Base-by-base conservation (phyloP, 2,797 vertebrate species). In the Aulostomus chinensis region DNA sequence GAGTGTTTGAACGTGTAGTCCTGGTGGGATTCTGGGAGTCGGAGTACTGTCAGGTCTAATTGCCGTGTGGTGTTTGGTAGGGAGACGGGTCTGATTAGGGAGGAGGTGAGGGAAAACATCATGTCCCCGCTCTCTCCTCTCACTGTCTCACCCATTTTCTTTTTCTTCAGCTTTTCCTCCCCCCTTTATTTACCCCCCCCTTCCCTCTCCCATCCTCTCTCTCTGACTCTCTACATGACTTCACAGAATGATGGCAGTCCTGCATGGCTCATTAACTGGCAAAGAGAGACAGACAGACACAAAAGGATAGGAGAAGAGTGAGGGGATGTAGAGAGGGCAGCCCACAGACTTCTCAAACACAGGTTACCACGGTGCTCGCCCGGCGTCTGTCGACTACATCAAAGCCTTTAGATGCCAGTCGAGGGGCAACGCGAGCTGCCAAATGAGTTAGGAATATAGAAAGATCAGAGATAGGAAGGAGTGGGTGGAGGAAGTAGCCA, bases 21-120 rank as follows among this genome's bases (percentile, higher is more conserved):
- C 89, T 92, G 90, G 75, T 41, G 77, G 86, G 87, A 83, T 84
- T 81, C 70, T 69, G 68, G 76, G 67, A 83, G 73, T 74, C 90
- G 88, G 92, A 93, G 93, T 92, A 90, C 92, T 94, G 94, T 94
- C 93, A 92, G 89, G 85, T 94, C 92, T 95, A 94, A 95, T 95
- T 95, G 92, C 91, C 78, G 90, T 87, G 92, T 90, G 89, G 91
- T 91, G 93, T 93, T 93, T 88, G 91, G 89, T 90, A 89, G 91
- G 88, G 85, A 92, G 92, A 94, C 89, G 88, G 92, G 91, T 89
- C 93, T 93, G 94, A 93, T 95, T 94, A 94, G 90, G 88, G 90
- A 85, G 88, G 92, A 93, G 93, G 92, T 93, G 91, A 93, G 89
- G 91, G 93, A 93, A 93, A 94, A 90, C 92, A 91, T 92, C 86